Evolutionary conservation across 2,113 vertebrate species (phyloP), one percentile per base, ranked within the genome.

Genomic region (Sorex fumeus): DNA sequence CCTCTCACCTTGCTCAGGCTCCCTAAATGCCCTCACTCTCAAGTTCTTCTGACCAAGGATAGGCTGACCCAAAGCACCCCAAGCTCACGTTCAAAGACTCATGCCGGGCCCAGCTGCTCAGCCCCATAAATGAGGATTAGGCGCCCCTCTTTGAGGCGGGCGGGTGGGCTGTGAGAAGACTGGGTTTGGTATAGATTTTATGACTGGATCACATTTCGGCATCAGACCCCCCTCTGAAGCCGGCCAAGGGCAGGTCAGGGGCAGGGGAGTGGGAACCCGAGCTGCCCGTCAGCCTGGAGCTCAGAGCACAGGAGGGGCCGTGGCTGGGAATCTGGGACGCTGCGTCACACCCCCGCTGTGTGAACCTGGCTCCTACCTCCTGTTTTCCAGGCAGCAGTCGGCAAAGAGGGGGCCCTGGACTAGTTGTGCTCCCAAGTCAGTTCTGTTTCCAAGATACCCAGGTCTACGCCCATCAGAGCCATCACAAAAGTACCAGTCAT

Each of bases 241-340:
- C 74, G 79, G 91, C 94, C 93, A 94, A 97, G 96, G 96, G 95
- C 96, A 97, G 96, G 96, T 96, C 96, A 97, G 96, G 94, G 95
- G 88, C 95, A 96, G 91, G 95, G 91, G 87, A 97, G 70, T 47
- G 93, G 95, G 96, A 96, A 97, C 91, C 81, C 87, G 96, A 97
- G 95, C 91, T 3, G 18, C 57, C 72, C 45, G 47, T 88, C 80
- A 87, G 94, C 72, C 81, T 18, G 30, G 80, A 95, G 69, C 84
- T 71, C 70, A 87, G 88, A 36, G 87, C 76, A 27, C 93, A 78
- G 92, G 83, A 84, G 91, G 84, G 84, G 76, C 57, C 21, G 0
- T 23, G 89, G 70, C 60, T 94, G 79, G 75, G 70, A 84, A 75
- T 79, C 69, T 27, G 36, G 36, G 72, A 34, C 50, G 77, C 83